phyloP scores from a whole-genome alignment of 2,113 vertebrate species.

The Arizona elegans region DNA sequence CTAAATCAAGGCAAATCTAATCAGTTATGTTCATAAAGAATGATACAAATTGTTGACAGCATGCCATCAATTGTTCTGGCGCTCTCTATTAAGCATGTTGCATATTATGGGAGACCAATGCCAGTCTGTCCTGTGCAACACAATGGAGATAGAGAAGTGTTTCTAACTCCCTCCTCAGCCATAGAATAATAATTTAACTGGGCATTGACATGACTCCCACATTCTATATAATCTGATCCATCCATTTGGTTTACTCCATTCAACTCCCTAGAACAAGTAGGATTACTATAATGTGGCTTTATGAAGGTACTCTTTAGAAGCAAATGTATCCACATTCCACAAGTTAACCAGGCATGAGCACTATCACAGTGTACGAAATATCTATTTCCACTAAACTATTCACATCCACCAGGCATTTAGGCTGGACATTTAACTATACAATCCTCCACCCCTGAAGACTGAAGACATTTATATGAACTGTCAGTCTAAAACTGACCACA shows the following conservation, averaged over 20 bases:
- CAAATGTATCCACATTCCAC: not conserved
- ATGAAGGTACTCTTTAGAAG: not conserved
- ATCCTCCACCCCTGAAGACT: not conserved
- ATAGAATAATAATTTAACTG: not conserved
- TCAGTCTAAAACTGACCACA: not conserved
- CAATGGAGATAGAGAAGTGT: not conserved
- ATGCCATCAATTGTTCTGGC: not conserved
- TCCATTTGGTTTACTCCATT: not conserved
- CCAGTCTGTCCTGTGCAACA: not conserved
- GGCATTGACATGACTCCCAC: not conserved
- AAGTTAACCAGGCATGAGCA: not conserved
- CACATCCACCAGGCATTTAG: not conserved
- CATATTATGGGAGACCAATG: not conserved
- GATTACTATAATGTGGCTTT: not conserved
- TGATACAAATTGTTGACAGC: not conserved
- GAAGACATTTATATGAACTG: not conserved
- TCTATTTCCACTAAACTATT: not conserved
- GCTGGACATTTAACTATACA: not conserved
- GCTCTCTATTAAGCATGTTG: not conserved
- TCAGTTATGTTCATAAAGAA: not conserved
- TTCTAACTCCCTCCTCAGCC: not conserved
- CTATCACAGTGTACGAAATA: not conserved
- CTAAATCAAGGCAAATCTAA: not conserved
- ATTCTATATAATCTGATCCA: not conserved
- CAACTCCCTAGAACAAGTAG: not conserved